These are phyloP conservation scores for Cassiopea xamachana DNA, from an alignment of 30 jellyfish, hydroid and myxozoan species.

Conservation along the genomic window DNA sequence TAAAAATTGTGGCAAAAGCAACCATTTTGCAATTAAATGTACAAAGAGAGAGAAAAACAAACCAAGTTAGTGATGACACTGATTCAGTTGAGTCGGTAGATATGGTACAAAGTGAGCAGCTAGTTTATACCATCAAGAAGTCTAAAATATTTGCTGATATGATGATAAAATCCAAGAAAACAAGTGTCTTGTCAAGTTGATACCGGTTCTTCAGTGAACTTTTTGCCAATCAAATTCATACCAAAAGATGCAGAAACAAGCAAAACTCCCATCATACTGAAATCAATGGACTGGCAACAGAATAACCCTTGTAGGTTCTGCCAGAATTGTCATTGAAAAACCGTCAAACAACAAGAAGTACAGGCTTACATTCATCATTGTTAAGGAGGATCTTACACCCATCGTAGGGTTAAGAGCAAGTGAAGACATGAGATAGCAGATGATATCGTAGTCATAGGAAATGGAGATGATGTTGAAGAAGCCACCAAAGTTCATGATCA, in stretches of 20 bases:
- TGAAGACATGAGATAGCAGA: conserved; percentile 38
- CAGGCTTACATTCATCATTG: conserved; percentile 55
- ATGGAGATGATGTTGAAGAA: conserved; percentile 30
- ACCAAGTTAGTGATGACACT: conserved; percentile 40
- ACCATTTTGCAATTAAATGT: conserved; percentile 35
- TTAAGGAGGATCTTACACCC: conserved; percentile 58
- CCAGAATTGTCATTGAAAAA: conserved; percentile 11
- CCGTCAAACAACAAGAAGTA: conserved; percentile 44
- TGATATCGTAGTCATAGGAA: conserved; percentile 33
- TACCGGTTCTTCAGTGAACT: conserved; percentile 48
- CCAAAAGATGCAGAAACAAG: background rate
- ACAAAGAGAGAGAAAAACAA: conserved; percentile 40
- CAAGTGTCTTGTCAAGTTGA: conserved; percentile 49
- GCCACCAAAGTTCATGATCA: conserved; percentile 48
- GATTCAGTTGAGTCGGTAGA: conserved; percentile 53
- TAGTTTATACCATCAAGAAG: conserved; percentile 53
- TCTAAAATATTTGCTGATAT: conserved; percentile 38
- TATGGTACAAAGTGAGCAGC: conserved; percentile 35
- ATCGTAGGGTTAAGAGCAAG: conserved; percentile 22
- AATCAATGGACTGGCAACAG: conserved; percentile 58
- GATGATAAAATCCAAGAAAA: conserved; percentile 57
- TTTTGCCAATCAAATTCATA: conserved; percentile 12
- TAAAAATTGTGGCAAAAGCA: conserved; percentile 59
- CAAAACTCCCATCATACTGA: conserved; percentile 13
- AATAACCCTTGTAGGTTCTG: conserved; percentile 44